These are phyloP conservation scores for Sphyrna mokarran DNA, from an alignment of 2,113 vertebrate genomes.

Conservation along the genomic window DNA sequence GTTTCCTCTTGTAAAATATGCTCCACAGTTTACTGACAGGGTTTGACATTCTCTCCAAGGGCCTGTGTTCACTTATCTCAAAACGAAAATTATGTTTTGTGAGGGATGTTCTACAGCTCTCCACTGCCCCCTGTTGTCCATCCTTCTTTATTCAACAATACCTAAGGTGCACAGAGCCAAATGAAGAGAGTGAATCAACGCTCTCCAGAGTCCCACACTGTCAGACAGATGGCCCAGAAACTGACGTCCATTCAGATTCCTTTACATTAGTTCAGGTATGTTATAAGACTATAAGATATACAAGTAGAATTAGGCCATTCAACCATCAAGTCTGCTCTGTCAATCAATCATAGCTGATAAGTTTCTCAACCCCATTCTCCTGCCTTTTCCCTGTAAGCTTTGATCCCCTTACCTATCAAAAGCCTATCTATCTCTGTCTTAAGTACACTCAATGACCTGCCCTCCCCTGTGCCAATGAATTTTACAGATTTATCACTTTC, in stretches of 20 bases:
- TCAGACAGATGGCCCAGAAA: not conserved
- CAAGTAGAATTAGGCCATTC: no score
- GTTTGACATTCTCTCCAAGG: not conserved
- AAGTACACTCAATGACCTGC: no score
- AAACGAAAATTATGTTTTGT: not conserved
- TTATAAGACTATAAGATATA: no score
- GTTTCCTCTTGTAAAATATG: no score
- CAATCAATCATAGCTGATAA: no score
- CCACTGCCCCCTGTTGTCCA: not conserved
- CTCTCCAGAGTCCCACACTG: not conserved
- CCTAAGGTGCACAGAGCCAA: not conserved
- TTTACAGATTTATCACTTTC: no score
- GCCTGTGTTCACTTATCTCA: not conserved
- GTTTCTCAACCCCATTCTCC: no score
- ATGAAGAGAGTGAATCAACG: not conserved
- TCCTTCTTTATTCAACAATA: not conserved
- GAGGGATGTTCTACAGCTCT: not conserved
- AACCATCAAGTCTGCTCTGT: no score
- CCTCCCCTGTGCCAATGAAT: no score
- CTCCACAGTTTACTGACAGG: not conserved
- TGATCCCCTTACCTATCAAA: no score
- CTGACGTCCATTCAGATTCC: not conserved
- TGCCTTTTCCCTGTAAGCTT: no score
- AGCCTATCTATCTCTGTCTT: no score
- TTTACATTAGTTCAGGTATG: not conserved